Evolutionary conservation across 2,888 invertebrate genomes (phyloP), one percentile per base, ranked within the genome.

Genomic region (Cyclophora punctaria): DNA sequence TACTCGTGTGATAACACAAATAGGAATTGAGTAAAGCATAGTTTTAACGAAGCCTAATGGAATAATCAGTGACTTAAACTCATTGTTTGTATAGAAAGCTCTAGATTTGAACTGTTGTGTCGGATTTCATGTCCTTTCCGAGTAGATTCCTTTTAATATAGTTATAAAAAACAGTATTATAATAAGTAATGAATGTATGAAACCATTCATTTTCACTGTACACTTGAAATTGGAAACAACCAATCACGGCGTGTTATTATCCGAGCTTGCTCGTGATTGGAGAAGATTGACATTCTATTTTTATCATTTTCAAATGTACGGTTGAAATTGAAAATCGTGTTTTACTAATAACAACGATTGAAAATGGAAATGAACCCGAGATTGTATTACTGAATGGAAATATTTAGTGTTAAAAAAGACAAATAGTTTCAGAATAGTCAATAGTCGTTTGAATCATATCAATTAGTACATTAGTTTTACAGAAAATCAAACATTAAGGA

Each of bases 401-500:
- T 60, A 63, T 59, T 56, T 63, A 52, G 60, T 65, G 62, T 66
- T 66, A 5, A 5, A 75, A 76, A 79, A 79, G 75, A 75, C 74
- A 79, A 67, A 59, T 71, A 69, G 69, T 74, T 71, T 69, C 71
- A 71, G 73, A 66, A 66, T 83, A 80, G 79, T 74, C 79, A 79
- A 83, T 82, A 82, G 78, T 75, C 68, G 71, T 68, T 73, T 57
- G 66, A 80, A 59, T 78, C 83, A 84, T 85, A 85, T 84, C 83
- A 83, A 73, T 75, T 80, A 79, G 73, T 51, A 49, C 71, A 66
- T 71, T 64, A 56, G 45, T 41, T 51, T 7, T 46, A 48, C 54
- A 37, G 45, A 49, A 45, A 42, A 20, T 20, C 20, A 20, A 20
- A 20, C 20, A 20, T 44, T 44, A 48, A 46, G 5, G 37, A 37